These are phyloP conservation scores for Drosophila paramelanica DNA, from an alignment of 2,888 invertebrate species.

Conservation along the genomic window DNA sequence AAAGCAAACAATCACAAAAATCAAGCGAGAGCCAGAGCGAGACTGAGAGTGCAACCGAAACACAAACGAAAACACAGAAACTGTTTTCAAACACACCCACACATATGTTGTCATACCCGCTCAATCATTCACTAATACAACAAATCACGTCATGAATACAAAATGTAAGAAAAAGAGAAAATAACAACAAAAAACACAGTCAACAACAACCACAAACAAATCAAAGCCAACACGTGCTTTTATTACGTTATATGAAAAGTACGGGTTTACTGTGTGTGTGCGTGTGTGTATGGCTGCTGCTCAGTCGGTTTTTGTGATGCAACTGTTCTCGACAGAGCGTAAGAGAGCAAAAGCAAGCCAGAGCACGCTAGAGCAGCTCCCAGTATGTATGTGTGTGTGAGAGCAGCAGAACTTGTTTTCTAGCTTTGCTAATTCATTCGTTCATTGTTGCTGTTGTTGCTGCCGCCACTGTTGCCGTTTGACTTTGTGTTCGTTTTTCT, in stretches of 20 bases:
- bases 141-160: constrained; percentile 67
- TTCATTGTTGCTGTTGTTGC: constrained; percentile 23
- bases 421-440: constrained; percentile 6
- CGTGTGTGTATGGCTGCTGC: constrained; percentile 9
- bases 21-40: constrained; percentile 9
- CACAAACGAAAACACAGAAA: constrained; percentile 21
- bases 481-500: constrained; percentile 31
- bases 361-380: constrained; percentile 1
- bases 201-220: constrained; percentile 48
- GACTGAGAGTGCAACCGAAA: constrained; percentile 18
- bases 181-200: constrained; percentile 29
- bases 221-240: constrained; percentile 83
- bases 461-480: constrained; percentile 33
- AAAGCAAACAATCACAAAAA: constrained; percentile 53
- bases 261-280: constrained; percentile 15
- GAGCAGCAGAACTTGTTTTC: constrained; percentile 56
- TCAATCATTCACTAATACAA: constrained; percentile 17
- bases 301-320: constrained; percentile 54
- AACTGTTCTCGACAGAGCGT: constrained; percentile 50
- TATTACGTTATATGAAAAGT: constrained; percentile 71
- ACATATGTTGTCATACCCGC: constrained; percentile 12
- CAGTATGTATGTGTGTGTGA: constrained; percentile 16
- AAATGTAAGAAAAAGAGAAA: constrained; percentile 38
- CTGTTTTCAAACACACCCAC: constrained; percentile 52
- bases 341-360: constrained; percentile 21